Evolutionary conservation across 2,888 invertebrate genomes (phyloP).

Genomic region (Trissolcus japonicus): DNA sequence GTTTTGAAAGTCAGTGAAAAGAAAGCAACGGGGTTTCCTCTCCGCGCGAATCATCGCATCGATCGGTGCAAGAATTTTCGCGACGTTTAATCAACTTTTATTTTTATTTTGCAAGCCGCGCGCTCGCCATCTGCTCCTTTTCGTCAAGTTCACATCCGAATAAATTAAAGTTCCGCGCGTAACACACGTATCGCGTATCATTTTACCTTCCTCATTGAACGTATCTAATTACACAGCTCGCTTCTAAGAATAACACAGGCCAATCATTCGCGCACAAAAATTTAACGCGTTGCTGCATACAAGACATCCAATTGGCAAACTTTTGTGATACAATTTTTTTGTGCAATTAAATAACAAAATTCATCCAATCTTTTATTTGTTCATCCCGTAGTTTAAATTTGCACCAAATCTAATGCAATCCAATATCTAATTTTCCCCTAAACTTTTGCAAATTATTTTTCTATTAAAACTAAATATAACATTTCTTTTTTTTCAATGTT

Average conservation of each 20-base stretch:
- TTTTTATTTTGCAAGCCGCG: slow-evolving; percentile 7
- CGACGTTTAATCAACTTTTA: slow-evolving; percentile 13
- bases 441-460: too few species aligned
- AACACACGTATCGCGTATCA: slow-evolving; percentile 28
- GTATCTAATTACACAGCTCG: slow-evolving; percentile 46
- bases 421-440: too few species aligned
- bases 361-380: too few species aligned
- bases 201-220: slow-evolving; percentile 39
- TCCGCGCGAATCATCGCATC: too few species aligned
- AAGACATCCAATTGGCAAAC: slow-evolving; percentile 2
- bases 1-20: too few species aligned
- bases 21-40: too few species aligned
- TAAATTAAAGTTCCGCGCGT: slow-evolving; percentile 34
- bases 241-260: slow-evolving; percentile 38
- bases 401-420: too few species aligned
- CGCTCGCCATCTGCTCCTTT: slow-evolving; percentile 19
- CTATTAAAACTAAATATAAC: too few species aligned
- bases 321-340: too few species aligned
- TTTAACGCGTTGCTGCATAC: slow-evolving; percentile 37
- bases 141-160: slow-evolving; percentile 40
- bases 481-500: too few species aligned
- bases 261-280: slow-evolving; percentile 37
- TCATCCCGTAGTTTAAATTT: too few species aligned
- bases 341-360: too few species aligned
- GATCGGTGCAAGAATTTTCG: slow-evolving; percentile 13